Conservation (phyloP, 2,113 vertebrate species). For the Riparia riparia region DNA sequence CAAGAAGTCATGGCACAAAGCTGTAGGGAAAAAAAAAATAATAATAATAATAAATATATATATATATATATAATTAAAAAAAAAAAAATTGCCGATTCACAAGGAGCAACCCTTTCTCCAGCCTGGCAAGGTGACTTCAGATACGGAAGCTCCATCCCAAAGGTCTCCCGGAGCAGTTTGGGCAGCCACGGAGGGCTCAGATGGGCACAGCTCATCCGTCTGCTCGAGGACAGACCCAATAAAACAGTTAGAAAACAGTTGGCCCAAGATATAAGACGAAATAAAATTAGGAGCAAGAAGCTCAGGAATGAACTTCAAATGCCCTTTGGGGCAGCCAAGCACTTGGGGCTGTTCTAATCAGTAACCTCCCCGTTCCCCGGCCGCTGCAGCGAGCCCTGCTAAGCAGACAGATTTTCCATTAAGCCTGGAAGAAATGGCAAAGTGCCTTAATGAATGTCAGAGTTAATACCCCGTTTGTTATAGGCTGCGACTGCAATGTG, state of each 20-base stretch:
- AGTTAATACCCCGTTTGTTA: constrained; percentile 54
- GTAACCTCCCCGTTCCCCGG: not conserved
- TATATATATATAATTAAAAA: too few species aligned
- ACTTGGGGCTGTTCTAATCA: constrained; percentile 13
- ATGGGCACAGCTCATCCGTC: not conserved
- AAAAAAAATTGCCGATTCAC: not conserved
- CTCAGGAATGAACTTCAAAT: constrained; percentile 35
- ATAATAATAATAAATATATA: too few species aligned
- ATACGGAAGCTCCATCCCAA: not conserved
- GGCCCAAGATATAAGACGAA: not conserved
- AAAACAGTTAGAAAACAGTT: not conserved
- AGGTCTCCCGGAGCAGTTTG: not conserved
- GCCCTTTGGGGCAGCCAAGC: constrained; percentile 7
- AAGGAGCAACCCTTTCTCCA: fast-evolving
- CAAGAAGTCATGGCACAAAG: not conserved
- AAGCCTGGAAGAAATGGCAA: constrained; percentile 51
- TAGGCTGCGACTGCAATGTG: constrained; percentile 30
- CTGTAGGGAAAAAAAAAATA: not conserved
- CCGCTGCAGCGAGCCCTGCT: constrained; percentile 20
- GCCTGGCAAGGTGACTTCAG: not conserved
- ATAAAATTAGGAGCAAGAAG: not conserved
- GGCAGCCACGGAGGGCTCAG: not conserved
- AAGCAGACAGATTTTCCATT: constrained; percentile 59
- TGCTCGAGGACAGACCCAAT: not conserved
- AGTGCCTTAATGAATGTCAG: constrained; percentile 66